Percentiles rank a stretch among this genome's conserved stretches.
Conservation (phyloP, 2,888 invertebrate species). For the Agrochola macilenta region DNA sequence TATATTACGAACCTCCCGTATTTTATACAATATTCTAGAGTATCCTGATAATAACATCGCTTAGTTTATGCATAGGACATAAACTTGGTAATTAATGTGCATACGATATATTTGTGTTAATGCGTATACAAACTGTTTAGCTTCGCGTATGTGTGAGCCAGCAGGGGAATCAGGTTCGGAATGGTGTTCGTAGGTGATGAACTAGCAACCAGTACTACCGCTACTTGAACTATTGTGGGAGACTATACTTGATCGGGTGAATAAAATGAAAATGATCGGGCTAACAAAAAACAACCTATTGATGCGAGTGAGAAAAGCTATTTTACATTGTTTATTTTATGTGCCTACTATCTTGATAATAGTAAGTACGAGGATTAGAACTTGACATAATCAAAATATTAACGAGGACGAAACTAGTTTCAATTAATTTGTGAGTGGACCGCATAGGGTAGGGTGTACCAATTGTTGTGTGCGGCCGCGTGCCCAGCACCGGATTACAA, state of each 20-base stretch:
- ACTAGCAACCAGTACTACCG: constrained; percentile 68
- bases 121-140: constrained; percentile 42
- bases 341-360: background rate
- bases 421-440: constrained; percentile 80
- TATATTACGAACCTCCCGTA: constrained; percentile 72
- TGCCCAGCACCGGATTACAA: constrained; percentile 83
- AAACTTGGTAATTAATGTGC: constrained; percentile 34
- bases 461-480: constrained; percentile 80
- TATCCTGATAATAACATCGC: constrained; percentile 41
- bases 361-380: constrained; percentile 33
- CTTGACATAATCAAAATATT: constrained; percentile 70
- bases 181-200: constrained; percentile 64
- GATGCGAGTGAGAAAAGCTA: background rate
- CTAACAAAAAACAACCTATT: constrained; percentile 20
- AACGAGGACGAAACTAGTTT: constrained; percentile 79
- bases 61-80: constrained; percentile 38
- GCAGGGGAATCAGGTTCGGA: constrained; percentile 63
- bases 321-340: constrained; percentile 3
- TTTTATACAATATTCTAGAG: constrained; percentile 48
- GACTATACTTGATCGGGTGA: constrained; percentile 41
- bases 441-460: constrained; percentile 76
- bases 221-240: constrained; percentile 67
- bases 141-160: constrained; percentile 42
- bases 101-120: constrained; percentile 41
- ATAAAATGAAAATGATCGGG: constrained; percentile 51